Evolutionary conservation across 2,888 invertebrate genomes (phyloP).

Genomic region (Zele albiditarsus): DNA sequence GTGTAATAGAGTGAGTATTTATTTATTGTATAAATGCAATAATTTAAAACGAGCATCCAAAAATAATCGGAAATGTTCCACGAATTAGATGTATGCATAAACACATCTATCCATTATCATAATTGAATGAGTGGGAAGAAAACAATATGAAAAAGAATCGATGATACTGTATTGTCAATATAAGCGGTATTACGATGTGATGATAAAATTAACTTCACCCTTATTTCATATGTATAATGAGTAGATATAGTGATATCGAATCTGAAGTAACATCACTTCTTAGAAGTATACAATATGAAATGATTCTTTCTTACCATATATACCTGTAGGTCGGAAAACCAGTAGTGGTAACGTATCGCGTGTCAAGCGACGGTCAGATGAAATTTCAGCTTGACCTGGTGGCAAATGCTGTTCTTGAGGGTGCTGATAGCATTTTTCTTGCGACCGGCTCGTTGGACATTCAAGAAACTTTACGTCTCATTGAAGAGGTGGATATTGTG

Average conservation of each 20-base stretch:
- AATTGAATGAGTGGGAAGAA: not conserved
- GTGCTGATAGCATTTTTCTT: slow-evolving; percentile 81
- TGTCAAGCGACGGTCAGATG: slow-evolving; percentile 75
- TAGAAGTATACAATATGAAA: too few species aligned
- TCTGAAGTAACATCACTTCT: too few species aligned
- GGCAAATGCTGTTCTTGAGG: slow-evolving; percentile 83
- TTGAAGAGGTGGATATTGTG: slow-evolving; percentile 73
- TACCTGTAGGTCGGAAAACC: slow-evolving; percentile 76
- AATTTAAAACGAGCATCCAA: not conserved
- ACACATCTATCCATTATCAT: not conserved
- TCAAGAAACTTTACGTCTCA: slow-evolving; percentile 75
- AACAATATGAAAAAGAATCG: not conserved
- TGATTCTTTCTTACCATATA: slow-evolving; percentile 4
- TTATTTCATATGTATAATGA: too few species aligned
- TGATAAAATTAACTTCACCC: too few species aligned
- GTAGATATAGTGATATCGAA: too few species aligned
- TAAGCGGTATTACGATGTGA: not conserved
- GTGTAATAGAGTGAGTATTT: slow-evolving; percentile 60
- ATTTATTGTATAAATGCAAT: not conserved
- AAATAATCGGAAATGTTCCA: not conserved
- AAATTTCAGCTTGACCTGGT: slow-evolving; percentile 81
- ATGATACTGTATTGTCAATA: not conserved
- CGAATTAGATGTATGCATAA: not conserved
- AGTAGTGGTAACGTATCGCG: slow-evolving; percentile 77
- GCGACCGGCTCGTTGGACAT: slow-evolving; percentile 83